These are phyloP conservation scores for Tapirus indicus DNA, from an alignment of 2,797 vertebrate genomes.

Conservation along the genomic window DNA sequence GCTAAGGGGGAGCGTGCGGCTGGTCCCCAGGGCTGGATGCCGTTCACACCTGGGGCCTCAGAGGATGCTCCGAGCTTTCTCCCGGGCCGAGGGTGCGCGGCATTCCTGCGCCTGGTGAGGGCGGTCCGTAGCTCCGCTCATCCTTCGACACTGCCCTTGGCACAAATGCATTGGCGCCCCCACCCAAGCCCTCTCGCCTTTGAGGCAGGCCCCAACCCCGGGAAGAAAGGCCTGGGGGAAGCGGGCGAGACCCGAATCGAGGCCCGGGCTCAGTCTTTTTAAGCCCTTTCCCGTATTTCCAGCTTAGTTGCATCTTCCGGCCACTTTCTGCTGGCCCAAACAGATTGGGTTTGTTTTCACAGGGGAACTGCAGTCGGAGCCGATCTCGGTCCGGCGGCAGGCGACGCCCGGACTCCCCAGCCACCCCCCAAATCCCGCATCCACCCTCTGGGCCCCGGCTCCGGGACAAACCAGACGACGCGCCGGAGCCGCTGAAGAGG, in stretches of 20 bases:
- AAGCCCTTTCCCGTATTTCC: constrained; percentile 82
- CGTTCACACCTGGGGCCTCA: background rate
- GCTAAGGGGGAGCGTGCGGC: background rate
- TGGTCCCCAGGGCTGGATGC: background rate
- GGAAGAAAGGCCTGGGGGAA: background rate
- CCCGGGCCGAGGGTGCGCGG: background rate
- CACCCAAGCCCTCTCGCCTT: background rate
- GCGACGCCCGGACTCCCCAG: background rate
- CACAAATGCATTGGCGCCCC: constrained; percentile 82
- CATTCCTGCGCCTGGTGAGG: constrained; percentile 78
- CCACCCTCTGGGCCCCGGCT: background rate
- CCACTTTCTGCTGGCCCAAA: constrained; percentile 83
- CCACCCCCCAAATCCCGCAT: background rate
- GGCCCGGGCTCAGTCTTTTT: constrained; percentile 81
- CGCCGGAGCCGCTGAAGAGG: background rate
- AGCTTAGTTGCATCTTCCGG: constrained; percentile 73
- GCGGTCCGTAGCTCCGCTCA: constrained; percentile 84
- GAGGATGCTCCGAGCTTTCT: background rate
- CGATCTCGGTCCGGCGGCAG: background rate
- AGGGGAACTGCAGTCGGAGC: constrained; percentile 77
- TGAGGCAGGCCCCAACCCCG: constrained; percentile 57
- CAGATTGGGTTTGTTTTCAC: constrained; percentile 87
- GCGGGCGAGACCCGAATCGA: background rate
- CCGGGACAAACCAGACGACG: background rate
- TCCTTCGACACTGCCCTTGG: constrained; percentile 71